Base-by-base conservation (phyloP, 2,888 invertebrate species). In the Melanotus villosus region DNA sequence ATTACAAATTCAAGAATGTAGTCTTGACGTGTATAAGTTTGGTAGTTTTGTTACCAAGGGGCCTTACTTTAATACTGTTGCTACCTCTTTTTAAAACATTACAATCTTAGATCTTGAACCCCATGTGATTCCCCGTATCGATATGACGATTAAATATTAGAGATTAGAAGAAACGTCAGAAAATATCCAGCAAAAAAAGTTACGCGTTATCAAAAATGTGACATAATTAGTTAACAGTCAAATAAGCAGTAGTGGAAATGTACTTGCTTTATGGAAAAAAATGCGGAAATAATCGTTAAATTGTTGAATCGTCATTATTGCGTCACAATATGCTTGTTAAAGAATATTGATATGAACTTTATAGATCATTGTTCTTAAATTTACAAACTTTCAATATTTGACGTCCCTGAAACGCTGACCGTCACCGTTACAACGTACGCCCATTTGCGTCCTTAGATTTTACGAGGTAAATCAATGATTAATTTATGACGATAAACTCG, bases 331-430 rank as follows among this genome's bases (percentile, higher is more conserved):
- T 50, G 50, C 26, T 19, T 34, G 16, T 14, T 34, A 18, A n/a
- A 34, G 16, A 54, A 54, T 32, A 54, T 54, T 54, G 32, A 38
- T 45, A 64, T 34, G 54, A 50, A 54, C n/a, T 64, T 64, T 23
- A 43, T 64, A 38, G 54, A 64, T 54, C 63, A 64, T 64, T 64
- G 63, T 64, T 64, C 54, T 64, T 52, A 47, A 26, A 18, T 64
- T 23, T 19, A 38, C n/a, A 23, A 10, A 52, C 63, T 18, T 54
- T 18, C 34, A 5, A 32, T 19, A 18, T 54, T 54, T 54, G 34
- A 54, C 54, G 54, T 32, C 16, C 34, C 14, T 26, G 26, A 54
- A 30, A 16, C 16, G 23, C 12, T 54, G 54, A 54, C 54, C 26
- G 23, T 54, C 34, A 34, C 10, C 16, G 16, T 16, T 32, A 32